These are phyloP conservation scores for Dione vanillae DNA, from an alignment of 2,888 invertebrate genomes.

Conservation along the genomic window DNA sequence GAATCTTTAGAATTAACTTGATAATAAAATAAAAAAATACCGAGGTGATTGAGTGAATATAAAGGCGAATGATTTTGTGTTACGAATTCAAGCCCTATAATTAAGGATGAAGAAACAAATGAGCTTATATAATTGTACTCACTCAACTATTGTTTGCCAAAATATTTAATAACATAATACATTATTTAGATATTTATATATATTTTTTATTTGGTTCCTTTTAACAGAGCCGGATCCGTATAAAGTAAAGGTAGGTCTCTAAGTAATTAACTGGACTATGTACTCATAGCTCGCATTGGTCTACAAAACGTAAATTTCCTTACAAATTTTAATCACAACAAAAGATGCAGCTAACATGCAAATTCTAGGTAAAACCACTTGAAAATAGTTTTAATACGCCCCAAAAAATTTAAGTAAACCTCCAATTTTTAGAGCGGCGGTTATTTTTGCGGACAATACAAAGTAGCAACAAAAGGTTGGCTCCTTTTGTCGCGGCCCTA, in stretches of 20 bases:
- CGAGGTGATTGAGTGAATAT: no score
- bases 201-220: no score
- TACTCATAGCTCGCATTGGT: not conserved
- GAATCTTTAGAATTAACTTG: no score
- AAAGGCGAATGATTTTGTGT: not conserved
- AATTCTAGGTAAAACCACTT: conserved; percentile 20
- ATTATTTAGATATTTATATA: no score
- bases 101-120: not conserved
- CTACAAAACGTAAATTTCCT: not conserved
- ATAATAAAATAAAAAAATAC: no score
- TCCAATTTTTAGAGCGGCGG: conserved; percentile 29
- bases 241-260: no score
- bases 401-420: conserved; percentile 32
- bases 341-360: conserved; percentile 22
- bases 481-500: conserved; percentile 29
- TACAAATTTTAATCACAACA: conserved; percentile 7
- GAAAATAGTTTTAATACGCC: conserved; percentile 34
- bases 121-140: not conserved
- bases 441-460: conserved; percentile 37
- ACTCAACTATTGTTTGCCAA: not conserved
- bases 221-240: no score
- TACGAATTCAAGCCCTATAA: not conserved
- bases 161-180: no score
- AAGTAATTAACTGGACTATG: no score
- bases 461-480: conserved; percentile 33